Percentiles rank a stretch among this genome's conserved stretches.
phyloP scores from a whole-genome alignment of 2,113 vertebrate genomes.

The Ciconia maguari region DNA sequence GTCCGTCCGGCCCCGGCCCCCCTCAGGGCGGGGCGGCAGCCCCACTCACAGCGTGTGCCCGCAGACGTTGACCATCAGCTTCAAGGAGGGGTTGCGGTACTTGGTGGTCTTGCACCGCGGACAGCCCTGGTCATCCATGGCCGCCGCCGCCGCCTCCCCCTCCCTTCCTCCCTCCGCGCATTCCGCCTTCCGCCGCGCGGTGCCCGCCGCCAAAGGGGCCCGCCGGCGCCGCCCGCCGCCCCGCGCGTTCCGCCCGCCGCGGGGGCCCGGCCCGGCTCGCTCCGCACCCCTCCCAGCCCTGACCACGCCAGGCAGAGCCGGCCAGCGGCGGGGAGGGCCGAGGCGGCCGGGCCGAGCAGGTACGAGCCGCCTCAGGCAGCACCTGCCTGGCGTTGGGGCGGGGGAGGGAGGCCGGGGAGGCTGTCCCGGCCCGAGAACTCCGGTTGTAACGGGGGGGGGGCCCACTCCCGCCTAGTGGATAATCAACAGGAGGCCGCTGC shows the following conservation, averaged over 20 bases:
- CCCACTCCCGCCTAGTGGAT: background rate
- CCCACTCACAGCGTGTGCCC: conserved; percentile 96
- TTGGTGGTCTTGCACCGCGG: conserved; percentile 97
- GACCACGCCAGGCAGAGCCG: background rate
- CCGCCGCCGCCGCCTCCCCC: background rate
- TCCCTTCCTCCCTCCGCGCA: background rate
- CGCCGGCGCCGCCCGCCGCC: background rate
- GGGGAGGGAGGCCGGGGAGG: no score
- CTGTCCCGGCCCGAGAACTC: background rate
- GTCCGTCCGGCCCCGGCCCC: background rate
- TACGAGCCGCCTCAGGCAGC: background rate
- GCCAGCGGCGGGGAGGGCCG: background rate
- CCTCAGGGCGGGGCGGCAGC: background rate
- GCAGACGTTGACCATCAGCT: conserved; percentile 97
- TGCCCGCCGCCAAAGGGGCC: conserved; percentile 24
- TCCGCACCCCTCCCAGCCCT: background rate
- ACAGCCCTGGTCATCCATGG: conserved; percentile 93
- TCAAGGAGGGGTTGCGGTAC: conserved; percentile 94
- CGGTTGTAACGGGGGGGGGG: no score
- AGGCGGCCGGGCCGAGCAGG: background rate
- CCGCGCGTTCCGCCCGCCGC: background rate
- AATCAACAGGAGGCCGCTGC: background rate
- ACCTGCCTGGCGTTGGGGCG: background rate
- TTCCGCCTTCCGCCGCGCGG: background rate
- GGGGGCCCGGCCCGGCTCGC: background rate